Evolutionary conservation across 2,888 invertebrate genomes (phyloP), one percentile per base, ranked within the genome.

Genomic region (Ryuthela nishihirai): DNA sequence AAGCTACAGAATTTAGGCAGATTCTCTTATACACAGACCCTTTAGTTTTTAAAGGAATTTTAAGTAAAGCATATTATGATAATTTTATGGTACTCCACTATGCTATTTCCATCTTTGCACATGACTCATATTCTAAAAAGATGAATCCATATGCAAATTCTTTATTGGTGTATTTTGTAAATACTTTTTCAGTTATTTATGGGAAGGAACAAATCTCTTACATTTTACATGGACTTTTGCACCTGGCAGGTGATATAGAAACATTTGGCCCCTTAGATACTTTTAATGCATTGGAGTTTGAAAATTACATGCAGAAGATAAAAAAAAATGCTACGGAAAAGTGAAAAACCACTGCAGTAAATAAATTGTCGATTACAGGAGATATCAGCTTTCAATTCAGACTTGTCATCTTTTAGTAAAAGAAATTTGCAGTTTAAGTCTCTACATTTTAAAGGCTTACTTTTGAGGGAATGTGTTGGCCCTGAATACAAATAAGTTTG

Each of bases 1-100:
- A 71, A 49, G 70, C 68, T 15, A 68, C 69, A 5, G 70, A 71
- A 54, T 69, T 67, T 35, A 40, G 70, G 20, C 59, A 61, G 10
- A 64, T 71, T 49, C 36, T 70, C 1, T 48, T 70, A 21, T 70
- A 71, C 47, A 64, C 65, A 18, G 70, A 69, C 4, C 68, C 68
- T 12, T 44, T 70, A 10, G 62, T 67, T 41, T 48, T 70, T 5
- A 62, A 61, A 59, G 42, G 44, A 2, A 29, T 52, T 36, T 42
- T 70, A 17, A 42, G 64, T 12, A 29, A 35, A 45, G 38, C 44
- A 18, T 20, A 61, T 15, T 69, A 67, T 34, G 12, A 52, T 4
- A 48, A 69, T 54, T 69, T 70, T 50, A 42, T 68, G 49, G 5
- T 17, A 12, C 23, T 65, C 20, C 52, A 61, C 64, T 42, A 67